A percentile compares a stretch with the other conserved stretches of the same genome.
Evolutionary conservation across 1,140 invertebrate genomes (phyloP).

Genomic region (Octopus bimaculoides): DNA sequence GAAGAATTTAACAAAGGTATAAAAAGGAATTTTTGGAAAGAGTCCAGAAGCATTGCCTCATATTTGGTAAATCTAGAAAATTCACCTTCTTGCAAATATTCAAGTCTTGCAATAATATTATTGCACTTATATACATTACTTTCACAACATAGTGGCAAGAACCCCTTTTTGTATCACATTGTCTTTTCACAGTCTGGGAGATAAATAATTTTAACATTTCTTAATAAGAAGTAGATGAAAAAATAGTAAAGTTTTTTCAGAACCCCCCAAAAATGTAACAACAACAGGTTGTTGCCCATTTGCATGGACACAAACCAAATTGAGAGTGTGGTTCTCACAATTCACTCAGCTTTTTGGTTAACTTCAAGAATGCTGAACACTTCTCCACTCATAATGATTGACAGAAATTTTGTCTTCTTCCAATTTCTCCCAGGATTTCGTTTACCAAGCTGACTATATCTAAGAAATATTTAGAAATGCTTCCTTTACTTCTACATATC

Average conservation of each 20-base stretch:
- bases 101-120: not conserved
- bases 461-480: no score
- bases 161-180: not conserved
- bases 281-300: constrained; percentile 1
- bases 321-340: not conserved
- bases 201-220: constrained; percentile 1
- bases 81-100: not conserved
- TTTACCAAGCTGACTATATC: no score
- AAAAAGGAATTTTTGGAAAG: not conserved
- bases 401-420: not conserved
- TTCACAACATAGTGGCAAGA: not conserved
- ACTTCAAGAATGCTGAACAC: constrained; percentile 2
- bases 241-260: not conserved
- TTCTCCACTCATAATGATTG: not conserved
- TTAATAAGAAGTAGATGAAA: not conserved
- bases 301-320: not conserved
- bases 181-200: not conserved
- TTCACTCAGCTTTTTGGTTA: not conserved
- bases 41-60: not conserved
- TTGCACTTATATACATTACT: not conserved
- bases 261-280: not conserved
- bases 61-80: not conserved
- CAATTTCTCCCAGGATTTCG: no score
- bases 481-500: no score
- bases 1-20: constrained; percentile 6